Conservation (phyloP, 1,140 invertebrate genomes). For the Lucilia cuprina region DNA sequence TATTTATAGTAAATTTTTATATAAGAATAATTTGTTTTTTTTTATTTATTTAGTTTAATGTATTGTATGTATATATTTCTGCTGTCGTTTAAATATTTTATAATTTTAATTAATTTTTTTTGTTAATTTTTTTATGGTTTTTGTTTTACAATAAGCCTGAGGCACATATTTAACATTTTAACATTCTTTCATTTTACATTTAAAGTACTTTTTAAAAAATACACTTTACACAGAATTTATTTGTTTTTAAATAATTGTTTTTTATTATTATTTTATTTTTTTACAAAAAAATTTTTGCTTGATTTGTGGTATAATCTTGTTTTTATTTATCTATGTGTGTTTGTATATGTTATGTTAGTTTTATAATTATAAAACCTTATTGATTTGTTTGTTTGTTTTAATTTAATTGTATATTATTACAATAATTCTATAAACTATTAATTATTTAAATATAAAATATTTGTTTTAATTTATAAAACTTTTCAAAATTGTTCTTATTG, state of each 20-base stretch:
- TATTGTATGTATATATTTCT: conserved; percentile 40
- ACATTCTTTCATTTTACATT: conserved; percentile 10
- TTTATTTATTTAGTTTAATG: conserved; percentile 37
- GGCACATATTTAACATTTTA: conserved; percentile 50
- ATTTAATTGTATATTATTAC: too few relatives aligned
- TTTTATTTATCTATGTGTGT: too few relatives aligned
- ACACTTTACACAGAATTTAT: not conserved
- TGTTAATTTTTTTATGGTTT: conserved; percentile 42
- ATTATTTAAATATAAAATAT: too few relatives aligned
- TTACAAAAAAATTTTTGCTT: too few relatives aligned
- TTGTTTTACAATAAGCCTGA: conserved; percentile 61
- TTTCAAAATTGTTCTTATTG: too few relatives aligned
- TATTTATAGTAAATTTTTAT: conserved; percentile 33
- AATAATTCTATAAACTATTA: too few relatives aligned
- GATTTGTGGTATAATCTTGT: too few relatives aligned
- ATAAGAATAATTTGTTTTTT: conserved; percentile 42
- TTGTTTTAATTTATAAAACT: too few relatives aligned
- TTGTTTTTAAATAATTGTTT: not conserved
- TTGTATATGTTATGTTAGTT: too few relatives aligned
- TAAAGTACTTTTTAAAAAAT: not conserved
- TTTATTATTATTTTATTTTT: too few relatives aligned
- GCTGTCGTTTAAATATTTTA: not conserved
- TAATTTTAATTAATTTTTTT: not conserved
- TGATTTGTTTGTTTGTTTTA: too few relatives aligned
- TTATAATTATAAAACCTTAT: too few relatives aligned